phyloP scores from a whole-genome alignment of 2,888 invertebrate genomes.

The Perdita meconis region DNA sequence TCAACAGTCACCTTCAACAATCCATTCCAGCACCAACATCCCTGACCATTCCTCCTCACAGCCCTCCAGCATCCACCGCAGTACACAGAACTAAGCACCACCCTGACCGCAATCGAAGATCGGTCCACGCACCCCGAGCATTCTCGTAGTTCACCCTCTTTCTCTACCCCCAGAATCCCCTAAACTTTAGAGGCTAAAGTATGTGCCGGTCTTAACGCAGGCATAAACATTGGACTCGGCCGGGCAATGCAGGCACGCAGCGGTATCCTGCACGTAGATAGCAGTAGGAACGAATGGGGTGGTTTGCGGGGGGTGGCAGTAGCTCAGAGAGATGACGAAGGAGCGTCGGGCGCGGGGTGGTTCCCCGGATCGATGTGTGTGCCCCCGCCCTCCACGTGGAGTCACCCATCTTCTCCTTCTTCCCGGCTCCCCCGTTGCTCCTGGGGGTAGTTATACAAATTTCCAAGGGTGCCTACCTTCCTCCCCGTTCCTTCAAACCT shows the following conservation, averaged over 20 bases:
- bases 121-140: slow-evolving; percentile 28
- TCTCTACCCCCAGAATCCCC: no score
- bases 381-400: slow-evolving; percentile 71
- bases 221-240: slow-evolving; percentile 71
- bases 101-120: slow-evolving; percentile 6
- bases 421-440: slow-evolving; percentile 69
- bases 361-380: slow-evolving; percentile 82
- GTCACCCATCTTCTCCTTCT: slow-evolving; percentile 61
- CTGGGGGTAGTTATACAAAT: slow-evolving; percentile 84
- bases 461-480: slow-evolving; percentile 83
- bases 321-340: slow-evolving; percentile 80
- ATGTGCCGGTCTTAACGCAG: slow-evolving; percentile 68
- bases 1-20: no score
- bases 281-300: slow-evolving; percentile 19
- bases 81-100: neutral
- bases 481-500: slow-evolving; percentile 62
- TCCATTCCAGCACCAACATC: no score
- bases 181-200: slow-evolving; percentile 14
- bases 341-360: slow-evolving; percentile 75
- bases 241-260: slow-evolving; percentile 65
- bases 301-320: slow-evolving; percentile 54
- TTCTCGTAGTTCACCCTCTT: no score
- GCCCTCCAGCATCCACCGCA: neutral
- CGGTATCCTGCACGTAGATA: slow-evolving; percentile 43
- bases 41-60: no score